Base-by-base conservation (phyloP, 1,140 invertebrate genomes). In the Pseudoatta argentina region DNA sequence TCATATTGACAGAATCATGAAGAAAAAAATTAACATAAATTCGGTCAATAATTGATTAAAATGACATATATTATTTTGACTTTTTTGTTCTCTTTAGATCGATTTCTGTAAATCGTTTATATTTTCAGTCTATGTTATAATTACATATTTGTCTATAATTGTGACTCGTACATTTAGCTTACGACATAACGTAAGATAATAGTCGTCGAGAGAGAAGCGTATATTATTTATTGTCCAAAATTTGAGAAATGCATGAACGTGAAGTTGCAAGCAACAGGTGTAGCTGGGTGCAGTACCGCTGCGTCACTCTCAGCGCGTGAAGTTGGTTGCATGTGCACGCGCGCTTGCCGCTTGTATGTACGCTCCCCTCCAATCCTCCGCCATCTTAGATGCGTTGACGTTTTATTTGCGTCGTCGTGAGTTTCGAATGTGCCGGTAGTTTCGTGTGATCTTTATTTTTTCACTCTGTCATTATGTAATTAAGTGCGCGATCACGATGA, bases 231-330 rank as follows among this genome's bases (percentile, higher is more conserved):
- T 72, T 27, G 27, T 4, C 8, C 18, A 18, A 55, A 55, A 48
- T 21, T 5, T 18, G 51, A 18, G 6, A 30, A 34, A 30, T 30
- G 27, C 16, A 53, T 4, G 24, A 53, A 30, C 7, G 51, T 12
- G 51, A 18, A 72, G 10, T 27, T 55, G 14, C 16, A 27, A 10
- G 69, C 69, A 72, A 72, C 69, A 72, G 69, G 69, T 72, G 24
- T 2, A 69, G 34, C 5, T 51, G 30, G 69, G 48, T 72, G 48
- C 0, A 69, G 39, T 5, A 16, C 4, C 66, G 39, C 18, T 10
- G 69, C 69, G 51, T 30, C 21, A 18, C 8, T 8, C 16, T 27
- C 12, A 48, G 8, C 16, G 16, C 69, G 16, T 55, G 69, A 72
- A 55, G 18, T 55, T 55, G 48, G 3, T 7, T 24, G 16, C 24